Conservation (phyloP, 2,888 invertebrate species). For the Acronicta psi region DNA sequence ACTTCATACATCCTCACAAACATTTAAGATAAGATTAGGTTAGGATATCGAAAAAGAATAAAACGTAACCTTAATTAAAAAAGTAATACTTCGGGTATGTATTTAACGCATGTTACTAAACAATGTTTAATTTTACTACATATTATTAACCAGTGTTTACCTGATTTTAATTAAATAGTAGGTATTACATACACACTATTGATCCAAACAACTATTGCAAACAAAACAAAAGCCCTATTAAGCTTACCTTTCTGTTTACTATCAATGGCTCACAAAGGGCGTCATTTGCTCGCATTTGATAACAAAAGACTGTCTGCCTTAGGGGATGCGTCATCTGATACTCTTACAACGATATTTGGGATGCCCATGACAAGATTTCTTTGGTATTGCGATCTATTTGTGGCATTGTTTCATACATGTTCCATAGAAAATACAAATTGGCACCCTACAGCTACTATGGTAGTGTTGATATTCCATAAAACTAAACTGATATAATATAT, state of each 20-base stretch:
- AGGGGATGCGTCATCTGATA: conserved; percentile 43
- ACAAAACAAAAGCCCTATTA: conserved; percentile 37
- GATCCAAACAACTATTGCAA: conserved; percentile 20
- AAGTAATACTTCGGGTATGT: too few relatives aligned
- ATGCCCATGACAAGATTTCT: conserved; percentile 6
- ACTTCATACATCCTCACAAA: too few relatives aligned
- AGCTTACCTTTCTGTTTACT: conserved; percentile 30
- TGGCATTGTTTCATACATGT: conserved; percentile 2
- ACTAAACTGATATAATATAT: too few relatives aligned
- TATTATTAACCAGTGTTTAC: background rate
- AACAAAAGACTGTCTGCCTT: conserved; percentile 43
- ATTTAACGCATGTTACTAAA: too few relatives aligned
- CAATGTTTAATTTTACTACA: too few relatives aligned
- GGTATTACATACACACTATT: conserved; percentile 1
- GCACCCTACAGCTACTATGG: too few relatives aligned
- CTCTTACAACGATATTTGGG: conserved; percentile 17
- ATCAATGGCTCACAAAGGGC: conserved; percentile 38
- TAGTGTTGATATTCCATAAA: too few relatives aligned
- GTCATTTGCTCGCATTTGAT: conserved; percentile 27
- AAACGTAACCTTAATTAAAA: too few relatives aligned
- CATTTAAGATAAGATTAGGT: too few relatives aligned
- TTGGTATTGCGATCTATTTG: conserved; percentile 13
- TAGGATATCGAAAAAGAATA: too few relatives aligned
- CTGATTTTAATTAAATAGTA: too few relatives aligned
- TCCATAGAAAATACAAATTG: too few relatives aligned